phyloP scores from a whole-genome alignment of 1,140 invertebrate species.

The Portunus trituberculatus region DNA sequence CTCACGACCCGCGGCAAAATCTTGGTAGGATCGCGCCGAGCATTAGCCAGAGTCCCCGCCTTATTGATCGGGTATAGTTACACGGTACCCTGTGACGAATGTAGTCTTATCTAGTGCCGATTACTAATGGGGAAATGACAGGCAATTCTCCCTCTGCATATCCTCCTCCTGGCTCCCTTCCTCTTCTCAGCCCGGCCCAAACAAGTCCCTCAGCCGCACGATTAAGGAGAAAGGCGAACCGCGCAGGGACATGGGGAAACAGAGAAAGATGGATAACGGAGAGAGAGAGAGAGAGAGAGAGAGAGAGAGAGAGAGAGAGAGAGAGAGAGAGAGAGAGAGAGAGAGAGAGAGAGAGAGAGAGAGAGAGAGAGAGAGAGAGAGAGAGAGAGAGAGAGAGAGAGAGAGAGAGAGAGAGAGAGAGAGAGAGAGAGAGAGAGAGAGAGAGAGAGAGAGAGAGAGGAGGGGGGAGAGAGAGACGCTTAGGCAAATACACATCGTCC shows the following conservation, averaged over 20 bases:
- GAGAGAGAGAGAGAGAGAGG: background rate
- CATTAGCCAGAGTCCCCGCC: background rate
- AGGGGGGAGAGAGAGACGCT: background rate
- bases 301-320: too few species aligned
- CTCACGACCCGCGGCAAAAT: background rate
- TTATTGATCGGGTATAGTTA: constrained; percentile 31
- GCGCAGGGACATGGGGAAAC: background rate
- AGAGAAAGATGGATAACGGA: background rate
- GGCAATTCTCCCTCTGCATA: background rate
- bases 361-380: background rate
- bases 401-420: too few species aligned
- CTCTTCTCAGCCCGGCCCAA: background rate
- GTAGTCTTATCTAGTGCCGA: constrained; percentile 16
- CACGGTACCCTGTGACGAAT: constrained; percentile 9
- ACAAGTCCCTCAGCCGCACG: background rate
- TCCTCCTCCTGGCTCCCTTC: background rate
- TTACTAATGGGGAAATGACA: constrained; percentile 44
- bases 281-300: too few species aligned
- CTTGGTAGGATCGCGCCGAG: background rate
- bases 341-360: background rate
- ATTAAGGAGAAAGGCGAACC: background rate
- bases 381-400: too few species aligned
- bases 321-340: constrained; percentile 6
- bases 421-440: constrained; percentile 14
- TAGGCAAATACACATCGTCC: background rate